phyloP scores from a whole-genome alignment of 2,888 invertebrate genomes.

The Steinernema hermaphroditum region DNA sequence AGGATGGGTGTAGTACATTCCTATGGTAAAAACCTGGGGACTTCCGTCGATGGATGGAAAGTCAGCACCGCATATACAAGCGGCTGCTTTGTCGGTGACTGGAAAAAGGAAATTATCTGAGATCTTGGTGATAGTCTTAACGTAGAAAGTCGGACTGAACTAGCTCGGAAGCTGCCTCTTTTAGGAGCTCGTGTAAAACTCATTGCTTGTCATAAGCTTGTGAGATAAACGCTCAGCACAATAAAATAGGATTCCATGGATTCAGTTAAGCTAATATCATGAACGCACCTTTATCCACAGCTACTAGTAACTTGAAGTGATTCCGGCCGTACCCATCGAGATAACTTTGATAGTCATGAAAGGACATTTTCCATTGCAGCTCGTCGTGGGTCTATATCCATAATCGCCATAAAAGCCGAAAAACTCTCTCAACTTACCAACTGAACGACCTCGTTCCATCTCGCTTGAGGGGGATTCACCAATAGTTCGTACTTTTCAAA shows the following conservation, averaged over 20 bases:
- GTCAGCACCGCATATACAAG: background rate
- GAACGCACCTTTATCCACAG: background rate
- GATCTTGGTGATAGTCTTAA: too few relatives aligned
- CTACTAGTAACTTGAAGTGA: background rate
- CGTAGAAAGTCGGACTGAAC: too few relatives aligned
- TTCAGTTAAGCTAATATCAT: background rate
- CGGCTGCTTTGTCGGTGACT: background rate
- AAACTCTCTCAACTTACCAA: background rate
- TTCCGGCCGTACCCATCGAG: background rate
- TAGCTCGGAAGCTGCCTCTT: too few relatives aligned
- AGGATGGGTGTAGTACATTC: constrained; percentile 9
- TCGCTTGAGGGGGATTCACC: background rate
- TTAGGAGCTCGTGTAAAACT: too few relatives aligned
- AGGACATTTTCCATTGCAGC: background rate
- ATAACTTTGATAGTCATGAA: background rate
- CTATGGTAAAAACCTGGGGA: background rate
- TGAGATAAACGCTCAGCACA: too few relatives aligned
- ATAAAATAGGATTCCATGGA: too few relatives aligned
- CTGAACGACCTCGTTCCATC: constrained; percentile 1
- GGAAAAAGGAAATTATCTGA: background rate
- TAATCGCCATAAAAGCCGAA: background rate
- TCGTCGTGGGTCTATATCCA: background rate
- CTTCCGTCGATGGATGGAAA: constrained; percentile 6
- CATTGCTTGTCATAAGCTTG: too few relatives aligned
- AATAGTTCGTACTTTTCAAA: background rate